Conservation (phyloP, 2,888 invertebrate genomes). For the Theristus sp. region DNA sequence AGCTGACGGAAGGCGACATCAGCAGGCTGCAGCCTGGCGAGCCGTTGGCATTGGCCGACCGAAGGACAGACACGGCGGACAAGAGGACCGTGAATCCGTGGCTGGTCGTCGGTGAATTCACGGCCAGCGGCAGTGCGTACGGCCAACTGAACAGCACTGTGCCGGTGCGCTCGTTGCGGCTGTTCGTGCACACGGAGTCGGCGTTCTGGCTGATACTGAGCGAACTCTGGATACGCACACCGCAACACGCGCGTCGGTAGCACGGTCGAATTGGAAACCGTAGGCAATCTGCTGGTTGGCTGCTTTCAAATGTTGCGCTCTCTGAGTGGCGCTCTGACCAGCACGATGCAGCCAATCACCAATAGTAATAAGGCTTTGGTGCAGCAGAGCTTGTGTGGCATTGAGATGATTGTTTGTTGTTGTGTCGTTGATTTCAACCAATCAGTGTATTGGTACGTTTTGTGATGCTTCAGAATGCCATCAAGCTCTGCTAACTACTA, state of each 20-base stretch:
- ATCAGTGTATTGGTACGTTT: too few relatives aligned
- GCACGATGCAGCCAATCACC: too few relatives aligned
- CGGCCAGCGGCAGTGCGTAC: conserved; percentile 23
- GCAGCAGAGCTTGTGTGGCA: too few relatives aligned
- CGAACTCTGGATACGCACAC: conserved; percentile 27
- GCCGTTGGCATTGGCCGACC: background rate
- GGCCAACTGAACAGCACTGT: conserved; percentile 12
- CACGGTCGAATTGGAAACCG: too few relatives aligned
- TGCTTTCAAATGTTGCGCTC: too few relatives aligned
- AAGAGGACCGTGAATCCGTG: background rate
- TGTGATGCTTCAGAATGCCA: too few relatives aligned
- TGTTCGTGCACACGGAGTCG: conserved; percentile 22
- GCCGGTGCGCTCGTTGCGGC: conserved; percentile 17
- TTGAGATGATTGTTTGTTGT: too few relatives aligned
- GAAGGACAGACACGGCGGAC: background rate
- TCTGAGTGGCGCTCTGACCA: too few relatives aligned
- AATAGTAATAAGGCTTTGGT: too few relatives aligned
- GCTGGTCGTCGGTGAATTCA: conserved; percentile 17
- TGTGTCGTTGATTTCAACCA: too few relatives aligned
- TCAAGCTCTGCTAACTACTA: too few relatives aligned
- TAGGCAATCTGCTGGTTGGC: too few relatives aligned
- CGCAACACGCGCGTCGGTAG: background rate
- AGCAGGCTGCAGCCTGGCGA: background rate
- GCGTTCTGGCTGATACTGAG: conserved; percentile 31
- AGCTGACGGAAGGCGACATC: background rate